Conservation (phyloP, 2,797 vertebrate genomes). For the Paguma larvata region DNA sequence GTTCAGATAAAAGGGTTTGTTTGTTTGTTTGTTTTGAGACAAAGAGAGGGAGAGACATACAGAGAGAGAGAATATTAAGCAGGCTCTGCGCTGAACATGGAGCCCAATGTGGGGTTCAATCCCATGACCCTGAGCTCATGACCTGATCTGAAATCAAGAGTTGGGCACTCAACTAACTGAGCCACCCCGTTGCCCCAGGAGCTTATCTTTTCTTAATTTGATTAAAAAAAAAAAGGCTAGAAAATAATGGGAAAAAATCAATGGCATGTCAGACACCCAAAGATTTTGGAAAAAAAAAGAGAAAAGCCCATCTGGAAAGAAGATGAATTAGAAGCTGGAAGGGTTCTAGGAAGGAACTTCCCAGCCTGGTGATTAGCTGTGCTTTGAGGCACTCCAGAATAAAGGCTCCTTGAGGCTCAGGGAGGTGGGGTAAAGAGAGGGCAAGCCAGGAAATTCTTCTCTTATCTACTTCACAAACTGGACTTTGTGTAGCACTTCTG, state of each 20-base stretch:
- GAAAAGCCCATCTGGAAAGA: fast-evolving
- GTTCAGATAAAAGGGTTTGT: not conserved
- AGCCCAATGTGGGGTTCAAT: no score
- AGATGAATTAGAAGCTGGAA: not conserved
- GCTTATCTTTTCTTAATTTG: not conserved
- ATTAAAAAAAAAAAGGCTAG: not conserved
- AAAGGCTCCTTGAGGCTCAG: not conserved
- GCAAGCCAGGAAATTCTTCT: not conserved
- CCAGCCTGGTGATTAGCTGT: not conserved
- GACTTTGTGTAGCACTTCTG: not conserved
- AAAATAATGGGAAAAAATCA: not conserved
- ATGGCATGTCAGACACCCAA: not conserved
- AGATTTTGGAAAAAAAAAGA: not conserved
- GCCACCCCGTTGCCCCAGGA: not conserved
- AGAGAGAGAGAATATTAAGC: no score
- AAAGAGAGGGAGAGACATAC: no score
- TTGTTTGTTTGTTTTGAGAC: no score
- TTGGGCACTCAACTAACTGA: no score
- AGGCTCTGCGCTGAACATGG: no score
- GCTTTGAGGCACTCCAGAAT: not conserved
- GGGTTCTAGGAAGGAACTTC: no score
- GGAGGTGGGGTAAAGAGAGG: not conserved
- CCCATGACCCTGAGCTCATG: no score
- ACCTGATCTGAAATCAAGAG: no score
- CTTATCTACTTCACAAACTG: not conserved